Conservation (phyloP, 2,113 vertebrate genomes). For the Strigops habroptila region DNA sequence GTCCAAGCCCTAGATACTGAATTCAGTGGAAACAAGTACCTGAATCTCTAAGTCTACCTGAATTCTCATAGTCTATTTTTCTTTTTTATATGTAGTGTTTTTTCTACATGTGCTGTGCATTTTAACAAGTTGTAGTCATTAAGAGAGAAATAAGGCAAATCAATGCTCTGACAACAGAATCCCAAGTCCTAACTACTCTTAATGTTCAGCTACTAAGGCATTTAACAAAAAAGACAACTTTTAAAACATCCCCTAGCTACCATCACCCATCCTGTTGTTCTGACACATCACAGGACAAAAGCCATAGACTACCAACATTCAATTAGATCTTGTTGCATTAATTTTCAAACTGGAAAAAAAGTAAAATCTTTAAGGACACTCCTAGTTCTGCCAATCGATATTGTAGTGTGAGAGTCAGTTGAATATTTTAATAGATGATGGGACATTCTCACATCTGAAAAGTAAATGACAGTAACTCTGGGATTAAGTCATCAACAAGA, state of each 20-base stretch:
- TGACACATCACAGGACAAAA: neutral
- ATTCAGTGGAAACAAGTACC: neutral
- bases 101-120: neutral
- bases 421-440: conserved; percentile 14
- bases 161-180: neutral
- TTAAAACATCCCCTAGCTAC: neutral
- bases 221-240: neutral
- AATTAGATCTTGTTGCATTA: neutral
- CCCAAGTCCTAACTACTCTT: neutral
- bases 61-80: neutral
- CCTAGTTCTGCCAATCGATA: neutral
- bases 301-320: neutral
- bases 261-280: neutral
- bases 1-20: neutral
- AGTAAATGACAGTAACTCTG: conserved; percentile 20
- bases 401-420: neutral
- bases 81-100: neutral
- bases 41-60: neutral
- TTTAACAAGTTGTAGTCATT: neutral
- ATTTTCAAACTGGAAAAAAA: neutral
- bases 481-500: conserved; percentile 36
- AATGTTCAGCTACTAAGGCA: neutral
- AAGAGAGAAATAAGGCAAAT: neutral
- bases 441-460: conserved; percentile 9
- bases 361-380: neutral